Evolutionary conservation across 2,888 invertebrate genomes (phyloP).

Genomic region (Apoda limacodes): DNA sequence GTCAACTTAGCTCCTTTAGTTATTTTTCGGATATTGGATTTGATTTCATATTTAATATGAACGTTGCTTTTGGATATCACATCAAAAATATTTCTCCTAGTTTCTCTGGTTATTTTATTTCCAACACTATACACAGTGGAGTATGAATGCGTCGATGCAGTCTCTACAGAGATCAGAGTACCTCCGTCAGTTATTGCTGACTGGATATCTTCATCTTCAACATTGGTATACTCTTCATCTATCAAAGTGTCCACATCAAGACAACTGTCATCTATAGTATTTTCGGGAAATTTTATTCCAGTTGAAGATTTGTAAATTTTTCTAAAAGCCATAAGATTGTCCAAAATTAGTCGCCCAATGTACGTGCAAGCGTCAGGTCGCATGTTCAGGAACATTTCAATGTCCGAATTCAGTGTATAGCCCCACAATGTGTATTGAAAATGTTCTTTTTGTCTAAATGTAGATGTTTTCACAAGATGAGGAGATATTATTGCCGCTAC

Average conservation of each 20-base stretch:
- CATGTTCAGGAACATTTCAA: constrained; percentile 69
- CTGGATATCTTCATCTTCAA: constrained; percentile 52
- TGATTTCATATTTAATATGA: constrained; percentile 49
- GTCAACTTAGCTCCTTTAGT: constrained; percentile 60
- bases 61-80: constrained; percentile 51
- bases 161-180: constrained; percentile 48
- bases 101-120: constrained; percentile 44
- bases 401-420: constrained; percentile 65
- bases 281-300: constrained; percentile 37
- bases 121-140: constrained; percentile 51
- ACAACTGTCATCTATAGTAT: constrained; percentile 35
- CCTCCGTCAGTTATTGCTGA: constrained; percentile 53
- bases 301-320: constrained; percentile 55
- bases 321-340: constrained; percentile 64
- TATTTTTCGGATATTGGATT: constrained; percentile 52
- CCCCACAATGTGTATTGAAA: constrained; percentile 70
- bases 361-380: constrained; percentile 69
- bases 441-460: constrained; percentile 61
- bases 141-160: constrained; percentile 52
- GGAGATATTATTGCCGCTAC: constrained; percentile 66
- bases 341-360: constrained; percentile 65
- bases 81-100: constrained; percentile 55
- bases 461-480: constrained; percentile 55
- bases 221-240: constrained; percentile 60
- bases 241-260: constrained; percentile 53